phyloP scores from a whole-genome alignment of 2,888 invertebrate species.

The Cheilosia pagana region DNA sequence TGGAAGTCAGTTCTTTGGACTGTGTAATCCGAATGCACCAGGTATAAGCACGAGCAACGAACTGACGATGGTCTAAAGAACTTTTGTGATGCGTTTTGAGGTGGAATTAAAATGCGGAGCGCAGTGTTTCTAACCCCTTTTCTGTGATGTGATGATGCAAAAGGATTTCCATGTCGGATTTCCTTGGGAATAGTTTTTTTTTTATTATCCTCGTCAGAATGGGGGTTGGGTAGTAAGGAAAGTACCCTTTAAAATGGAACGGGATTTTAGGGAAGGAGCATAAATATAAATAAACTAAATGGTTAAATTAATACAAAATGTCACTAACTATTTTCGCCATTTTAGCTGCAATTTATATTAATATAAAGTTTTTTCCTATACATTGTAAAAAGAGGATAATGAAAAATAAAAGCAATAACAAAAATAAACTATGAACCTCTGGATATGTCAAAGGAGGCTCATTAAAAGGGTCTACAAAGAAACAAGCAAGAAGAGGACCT shows the following conservation, averaged over 20 bases:
- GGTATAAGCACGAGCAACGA: background rate
- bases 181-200: background rate
- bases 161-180: slow-evolving; percentile 24
- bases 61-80: background rate
- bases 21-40: slow-evolving; percentile 7
- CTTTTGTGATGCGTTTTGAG: slow-evolving; percentile 13
- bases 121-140: background rate
- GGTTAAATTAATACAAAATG: too few relatives aligned
- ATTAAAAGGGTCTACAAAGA: too few relatives aligned
- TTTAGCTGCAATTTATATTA: too few relatives aligned
- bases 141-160: slow-evolving; percentile 1
- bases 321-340: too few relatives aligned
- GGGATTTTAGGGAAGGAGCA: too few relatives aligned
- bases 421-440: too few relatives aligned
- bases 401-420: too few relatives aligned
- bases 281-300: too few relatives aligned
- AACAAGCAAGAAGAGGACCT: too few relatives aligned
- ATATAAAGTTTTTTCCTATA: too few relatives aligned
- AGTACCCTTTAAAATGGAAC: background rate
- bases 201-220: background rate
- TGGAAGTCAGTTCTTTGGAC: slow-evolving; percentile 20
- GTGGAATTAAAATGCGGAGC: slow-evolving; percentile 27
- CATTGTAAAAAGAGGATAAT: too few relatives aligned
- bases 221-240: background rate
- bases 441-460: too few relatives aligned